Evolutionary conservation across 2,113 vertebrate species (phyloP).

Genomic region (Danionella cerebrum): DNA sequence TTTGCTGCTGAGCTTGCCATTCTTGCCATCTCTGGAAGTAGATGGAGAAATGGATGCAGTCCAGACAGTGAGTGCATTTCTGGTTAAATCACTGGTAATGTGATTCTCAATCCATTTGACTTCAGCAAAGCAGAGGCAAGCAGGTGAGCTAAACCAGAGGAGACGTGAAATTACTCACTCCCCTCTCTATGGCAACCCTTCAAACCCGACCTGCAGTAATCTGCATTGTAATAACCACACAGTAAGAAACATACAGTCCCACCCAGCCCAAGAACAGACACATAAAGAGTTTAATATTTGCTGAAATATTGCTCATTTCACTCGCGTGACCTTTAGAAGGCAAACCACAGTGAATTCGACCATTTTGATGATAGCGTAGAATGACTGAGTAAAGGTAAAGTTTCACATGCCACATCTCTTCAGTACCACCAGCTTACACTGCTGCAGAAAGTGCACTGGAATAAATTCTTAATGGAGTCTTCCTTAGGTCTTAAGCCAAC

Average conservation of each 20-base stretch:
- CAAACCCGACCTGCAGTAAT: constrained; percentile 28
- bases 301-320: not conserved
- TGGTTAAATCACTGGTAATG: constrained; percentile 26
- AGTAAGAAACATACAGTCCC: not conserved
- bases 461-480: not conserved
- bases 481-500: not conserved
- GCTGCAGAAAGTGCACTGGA: not conserved
- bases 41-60: not conserved
- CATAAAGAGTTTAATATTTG: not conserved
- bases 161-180: constrained; percentile 5
- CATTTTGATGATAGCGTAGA: not conserved
- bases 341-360: not conserved
- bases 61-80: constrained; percentile 17
- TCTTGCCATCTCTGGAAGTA: not conserved
- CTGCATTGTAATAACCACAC: not conserved
- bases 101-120: constrained; percentile 19
- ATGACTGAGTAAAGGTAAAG: not conserved
- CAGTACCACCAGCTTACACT: not conserved
- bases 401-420: not conserved
- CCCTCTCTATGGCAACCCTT: constrained; percentile 34
- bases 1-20: constrained; percentile 22
- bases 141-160: constrained; percentile 12
- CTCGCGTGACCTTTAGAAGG: not conserved
- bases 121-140: constrained; percentile 10
- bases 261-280: not conserved